Evolutionary conservation across 2,113 vertebrate genomes (phyloP).

Genomic region (Uria lomvia): DNA sequence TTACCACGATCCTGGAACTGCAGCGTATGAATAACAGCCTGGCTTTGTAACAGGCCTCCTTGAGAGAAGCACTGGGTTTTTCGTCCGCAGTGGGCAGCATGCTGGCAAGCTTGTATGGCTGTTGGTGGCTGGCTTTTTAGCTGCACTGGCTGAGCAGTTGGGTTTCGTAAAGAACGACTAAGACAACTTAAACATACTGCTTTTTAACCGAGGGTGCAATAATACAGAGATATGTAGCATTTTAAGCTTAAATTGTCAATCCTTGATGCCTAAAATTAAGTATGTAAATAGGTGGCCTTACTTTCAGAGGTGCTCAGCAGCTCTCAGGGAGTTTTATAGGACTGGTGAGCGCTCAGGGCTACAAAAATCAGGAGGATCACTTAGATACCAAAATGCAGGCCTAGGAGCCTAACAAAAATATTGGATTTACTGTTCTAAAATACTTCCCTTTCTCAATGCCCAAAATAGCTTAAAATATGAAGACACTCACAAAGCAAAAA

Average conservation of each 20-base stretch:
- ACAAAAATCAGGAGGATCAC: neutral
- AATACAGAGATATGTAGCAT: conserved; percentile 66
- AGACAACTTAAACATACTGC: conserved; percentile 72
- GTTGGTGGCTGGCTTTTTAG: conserved; percentile 88
- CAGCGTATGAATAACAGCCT: conserved; percentile 59
- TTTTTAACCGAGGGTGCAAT: conserved; percentile 77
- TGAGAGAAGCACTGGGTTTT: conserved; percentile 67
- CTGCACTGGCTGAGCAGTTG: conserved; percentile 80
- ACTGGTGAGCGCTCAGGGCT: neutral
- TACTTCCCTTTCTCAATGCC: conserved; percentile 32
- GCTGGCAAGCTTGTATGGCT: conserved; percentile 87
- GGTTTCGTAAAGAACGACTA: conserved; percentile 59
- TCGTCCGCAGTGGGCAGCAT: conserved; percentile 78
- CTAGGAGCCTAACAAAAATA: neutral
- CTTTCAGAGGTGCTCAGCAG: neutral
- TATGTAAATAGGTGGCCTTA: neutral
- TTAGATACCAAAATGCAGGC: neutral
- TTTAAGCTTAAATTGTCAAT: conserved; percentile 66
- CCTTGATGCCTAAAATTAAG: conserved; percentile 60
- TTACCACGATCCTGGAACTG: conserved; percentile 27
- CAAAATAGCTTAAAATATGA: conserved; percentile 17
- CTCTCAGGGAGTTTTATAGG: neutral
- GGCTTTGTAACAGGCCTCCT: conserved; percentile 59
- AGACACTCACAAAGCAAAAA: neutral
- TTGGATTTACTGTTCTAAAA: conserved; percentile 33